Percentiles rank a stretch among this genome's conserved stretches.
Evolutionary conservation across 2,113 vertebrate genomes (phyloP).

Genomic region (Crotalus viridis): DNA sequence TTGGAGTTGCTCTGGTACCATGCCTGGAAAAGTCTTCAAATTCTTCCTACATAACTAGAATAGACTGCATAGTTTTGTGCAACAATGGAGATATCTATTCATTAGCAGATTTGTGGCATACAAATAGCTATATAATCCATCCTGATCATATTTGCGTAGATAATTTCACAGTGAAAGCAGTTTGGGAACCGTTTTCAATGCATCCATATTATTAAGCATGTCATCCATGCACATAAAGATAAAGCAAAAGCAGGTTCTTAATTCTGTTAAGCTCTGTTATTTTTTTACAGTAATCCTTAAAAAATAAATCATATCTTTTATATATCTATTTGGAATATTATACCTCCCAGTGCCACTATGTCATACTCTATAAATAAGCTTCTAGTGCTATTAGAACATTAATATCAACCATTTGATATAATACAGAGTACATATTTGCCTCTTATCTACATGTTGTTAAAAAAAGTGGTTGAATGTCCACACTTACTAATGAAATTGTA

Average conservation of each 20-base stretch:
- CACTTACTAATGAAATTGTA: neutral
- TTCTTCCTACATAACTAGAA: neutral
- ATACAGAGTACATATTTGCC: neutral
- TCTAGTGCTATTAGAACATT: neutral
- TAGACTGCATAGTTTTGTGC: neutral
- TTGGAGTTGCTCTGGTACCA: neutral
- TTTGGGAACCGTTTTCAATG: neutral
- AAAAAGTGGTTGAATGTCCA: neutral
- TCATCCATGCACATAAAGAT: neutral
- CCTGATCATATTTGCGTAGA: neutral
- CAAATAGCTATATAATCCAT: neutral
- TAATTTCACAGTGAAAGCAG: neutral
- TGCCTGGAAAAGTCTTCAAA: neutral
- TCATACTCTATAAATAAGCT: neutral
- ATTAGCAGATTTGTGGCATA: neutral
- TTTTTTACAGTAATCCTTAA: neutral
- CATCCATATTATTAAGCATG: neutral
- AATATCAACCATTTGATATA: neutral
- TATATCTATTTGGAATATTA: neutral
- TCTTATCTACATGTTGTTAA: neutral
- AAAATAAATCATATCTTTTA: neutral
- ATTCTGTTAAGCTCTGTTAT: neutral
- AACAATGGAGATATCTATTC: neutral
- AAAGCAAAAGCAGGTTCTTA: neutral
- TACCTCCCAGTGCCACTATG: neutral